Conservation (phyloP, 2,113 vertebrate genomes). For the Larimichthys crocea region DNA sequence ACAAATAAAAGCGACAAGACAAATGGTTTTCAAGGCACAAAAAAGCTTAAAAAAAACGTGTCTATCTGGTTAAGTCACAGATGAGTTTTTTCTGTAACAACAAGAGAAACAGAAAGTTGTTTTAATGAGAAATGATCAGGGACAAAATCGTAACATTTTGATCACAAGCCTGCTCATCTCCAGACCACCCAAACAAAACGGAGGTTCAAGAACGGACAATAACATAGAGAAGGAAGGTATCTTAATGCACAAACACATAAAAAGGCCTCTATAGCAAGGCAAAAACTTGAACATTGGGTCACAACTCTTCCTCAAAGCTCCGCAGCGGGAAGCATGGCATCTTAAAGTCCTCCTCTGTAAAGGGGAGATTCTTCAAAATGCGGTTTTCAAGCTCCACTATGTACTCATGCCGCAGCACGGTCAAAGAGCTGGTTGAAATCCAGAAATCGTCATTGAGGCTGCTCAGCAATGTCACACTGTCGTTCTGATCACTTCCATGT, state of each 20-base stretch:
- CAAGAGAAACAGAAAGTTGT: neutral
- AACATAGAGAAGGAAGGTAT: neutral
- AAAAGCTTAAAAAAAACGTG: neutral
- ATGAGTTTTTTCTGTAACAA: neutral
- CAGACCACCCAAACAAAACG: neutral
- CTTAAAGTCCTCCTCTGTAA: constrained; percentile 66
- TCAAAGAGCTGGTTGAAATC: neutral
- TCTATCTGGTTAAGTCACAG: neutral
- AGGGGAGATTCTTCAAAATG: constrained; percentile 61
- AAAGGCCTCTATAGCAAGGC: constrained; percentile 3
- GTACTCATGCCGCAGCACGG: neutral
- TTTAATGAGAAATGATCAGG: neutral
- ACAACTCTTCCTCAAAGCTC: constrained; percentile 15
- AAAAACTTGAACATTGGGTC: neutral
- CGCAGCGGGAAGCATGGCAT: constrained; percentile 1
- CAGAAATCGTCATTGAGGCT: neutral
- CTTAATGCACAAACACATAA: neutral
- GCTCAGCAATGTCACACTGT: neutral
- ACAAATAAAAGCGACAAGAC: neutral
- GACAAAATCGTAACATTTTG: neutral
- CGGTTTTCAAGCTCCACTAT: constrained; percentile 56
- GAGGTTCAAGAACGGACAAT: neutral
- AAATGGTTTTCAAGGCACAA: neutral
- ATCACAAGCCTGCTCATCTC: neutral
- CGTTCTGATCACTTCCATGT: neutral